Evolutionary conservation across 2,113 vertebrate species (phyloP), one percentile per base, ranked within the genome.

Genomic region (Dendropsophus ebraccatus): DNA sequence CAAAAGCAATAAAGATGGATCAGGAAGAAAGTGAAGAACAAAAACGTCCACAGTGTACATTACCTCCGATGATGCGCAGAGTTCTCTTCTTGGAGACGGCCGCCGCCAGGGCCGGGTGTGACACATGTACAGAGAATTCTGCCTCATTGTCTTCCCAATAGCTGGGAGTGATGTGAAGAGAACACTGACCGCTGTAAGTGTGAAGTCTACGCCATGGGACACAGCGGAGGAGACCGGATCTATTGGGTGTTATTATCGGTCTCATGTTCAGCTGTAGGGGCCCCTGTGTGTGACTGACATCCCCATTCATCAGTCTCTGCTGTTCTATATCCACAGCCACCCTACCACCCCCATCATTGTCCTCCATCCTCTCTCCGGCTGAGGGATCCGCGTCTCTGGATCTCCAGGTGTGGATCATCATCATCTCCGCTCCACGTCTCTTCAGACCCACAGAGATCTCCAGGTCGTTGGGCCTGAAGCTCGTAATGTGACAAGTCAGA

Each of bases 401-500:
- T 8, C 28, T 70, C 67, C 65, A 52, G 25, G n/a, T 76, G 67
- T 28, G 78, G 85, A 88, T 10, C 0, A 28, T 17, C 21, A 12
- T 28, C 8, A 19, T 67, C 60, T 67, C 16, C 47, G 14, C 50
- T 58, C 30, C 52, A 3, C 7, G 21, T 54, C 76, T 79, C 54
- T 25, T 79, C 9, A 79, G 30, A 41, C 1, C 1, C 2, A 79
- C 30, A n/a, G 11, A 37, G 76, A 67, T 32, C 8, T 49, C 8
- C 25, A 82, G 47, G 19, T 69, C 60, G 13, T 69, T 69, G 25
- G 62, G 82, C 70, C 69, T 69, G 84, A 88, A 90, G 47, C 21
- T 75, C 19, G 41, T 21, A 65, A 81, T n/a, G 21, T 65, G 0
- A 1, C 83, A 62, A 21, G 54, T 41, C 28, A 88, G 32, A 65